Base-by-base conservation (phyloP, 1,140 invertebrate species). In the Drosophila triauraria region DNA sequence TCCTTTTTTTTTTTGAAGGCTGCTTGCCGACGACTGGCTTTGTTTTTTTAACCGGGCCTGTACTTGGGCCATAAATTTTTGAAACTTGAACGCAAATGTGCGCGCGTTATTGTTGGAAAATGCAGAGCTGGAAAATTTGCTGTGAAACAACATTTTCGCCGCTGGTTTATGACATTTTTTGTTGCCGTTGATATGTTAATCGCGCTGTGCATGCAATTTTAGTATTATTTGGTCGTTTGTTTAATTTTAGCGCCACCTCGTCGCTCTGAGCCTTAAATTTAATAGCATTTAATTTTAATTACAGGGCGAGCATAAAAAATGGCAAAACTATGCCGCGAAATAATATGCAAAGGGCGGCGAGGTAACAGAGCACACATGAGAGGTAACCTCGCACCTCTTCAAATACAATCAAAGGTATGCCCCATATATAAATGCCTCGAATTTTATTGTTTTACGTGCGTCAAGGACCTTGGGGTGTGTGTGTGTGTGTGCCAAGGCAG, bases 101-200 rank as follows among this genome's bases (percentile, higher is more conserved):
- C 44, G 57, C 38, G 20, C 35, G 35, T 35, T 35, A 72, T 54
- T 83, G 63, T 79, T 68, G 51, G 84, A 42, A 76, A 79, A 77
- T 77, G 84, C 68, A 67, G 44, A 77, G 63, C 71, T 74, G 80
- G 54, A 87, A 56, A 88, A 83, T 75, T 87, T 78, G 72, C 68
- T 80, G 76, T 77, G 70, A 82, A 86, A 80, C 71, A 79, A 56
- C 53, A 56, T 40, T 65, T 71, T 88, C 65, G 74, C 65, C 15
- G 54, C 54, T 59, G 69, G 67, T 72, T 72, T 71, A 72, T 72
- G 69, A 59, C 54, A 58, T 76, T 77, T 59, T 76, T 67, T 68
- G 71, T 59, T 42, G 35, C 54, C 69, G 86, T 88, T 88, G 84
- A 88, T 88, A 87, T 87, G 84, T 87, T 87, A 87, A 87, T 87